Percentiles rank a stretch among this genome's conserved stretches.
Conservation (phyloP, 64 coral and sea anemone genomes). For the Hydrozoanthus tunicans region DNA sequence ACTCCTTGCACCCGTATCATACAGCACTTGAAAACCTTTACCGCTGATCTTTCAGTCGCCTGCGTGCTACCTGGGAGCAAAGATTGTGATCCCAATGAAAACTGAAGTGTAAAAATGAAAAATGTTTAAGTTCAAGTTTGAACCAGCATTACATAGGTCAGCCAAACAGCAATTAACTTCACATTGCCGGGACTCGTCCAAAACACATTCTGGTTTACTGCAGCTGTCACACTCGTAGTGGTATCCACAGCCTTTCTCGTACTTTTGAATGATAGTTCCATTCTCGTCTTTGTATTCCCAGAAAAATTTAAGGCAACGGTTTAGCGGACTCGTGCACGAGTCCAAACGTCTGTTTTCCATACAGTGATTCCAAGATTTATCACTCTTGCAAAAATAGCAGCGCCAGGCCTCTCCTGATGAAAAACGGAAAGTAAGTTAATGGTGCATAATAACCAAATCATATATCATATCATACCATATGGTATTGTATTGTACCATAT, state of each 20-base stretch:
- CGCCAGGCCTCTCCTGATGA: slow-evolving; percentile 6
- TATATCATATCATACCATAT: background rate
- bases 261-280: slow-evolving; percentile 4
- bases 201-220: slow-evolving; percentile 10
- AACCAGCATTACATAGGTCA: slow-evolving; percentile 41
- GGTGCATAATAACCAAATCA: background rate
- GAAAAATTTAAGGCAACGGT: slow-evolving; percentile 46
- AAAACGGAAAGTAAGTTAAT: background rate
- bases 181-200: slow-evolving; percentile 27
- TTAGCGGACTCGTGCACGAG: slow-evolving; percentile 22
- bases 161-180: slow-evolving; percentile 19
- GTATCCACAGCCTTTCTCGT: slow-evolving; percentile 32
- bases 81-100: background rate
- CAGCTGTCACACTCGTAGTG: slow-evolving; percentile 43
- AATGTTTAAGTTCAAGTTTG: background rate
- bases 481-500: no score
- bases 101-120: background rate
- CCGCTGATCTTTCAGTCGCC: no score
- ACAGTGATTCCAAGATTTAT: slow-evolving; percentile 43
- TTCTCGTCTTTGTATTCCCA: slow-evolving; percentile 54
- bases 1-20: no score
- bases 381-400: slow-evolving; percentile 40
- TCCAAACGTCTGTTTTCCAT: background rate
- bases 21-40: no score
- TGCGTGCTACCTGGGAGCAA: background rate